Evolutionary conservation across 1,140 invertebrate genomes (phyloP), one percentile per base, ranked within the genome.

Genomic region (Drosophila triauraria): DNA sequence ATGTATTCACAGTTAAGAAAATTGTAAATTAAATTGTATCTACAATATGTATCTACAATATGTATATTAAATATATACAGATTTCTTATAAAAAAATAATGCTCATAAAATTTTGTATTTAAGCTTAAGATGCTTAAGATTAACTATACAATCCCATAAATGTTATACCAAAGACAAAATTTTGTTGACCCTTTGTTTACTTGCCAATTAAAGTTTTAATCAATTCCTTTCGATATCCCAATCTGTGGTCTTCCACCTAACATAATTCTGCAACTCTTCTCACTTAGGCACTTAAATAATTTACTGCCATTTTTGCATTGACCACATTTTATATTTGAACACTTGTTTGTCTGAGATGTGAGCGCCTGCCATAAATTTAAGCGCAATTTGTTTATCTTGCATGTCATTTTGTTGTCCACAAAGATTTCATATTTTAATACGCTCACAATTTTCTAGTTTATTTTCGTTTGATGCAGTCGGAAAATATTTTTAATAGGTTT

Each of bases 321-420:
- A 43, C 53, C 67, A 72, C 46, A 59, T 50, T 43, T 71, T 6
- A 40, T n/a, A 58, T 42, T 62, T 43, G 42, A 59, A 69, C 51
- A 50, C 32, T 70, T 58, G 65, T 43, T 70, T 68, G 68, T 8
- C 23, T 35, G 38, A 75, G 70, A 63, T 47, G 76, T 35, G 58
- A 57, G 48, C 64, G 67, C 67, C 60, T 70, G 76, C 47, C 77
- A 88, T 80, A 87, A 88, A 88, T 78, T 88, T 83, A 80, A 83
- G 67, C 67, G 75, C 83, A 87, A 80, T 80, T 84, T 84, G 81
- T 87, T 87, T 87, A 74, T 84, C 74, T 84, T 87, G 68, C 84
- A 87, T 87, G 84, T 68, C 84, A 88, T 87, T 90, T 87, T 80
- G 78, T 48, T 79, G 82, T 87, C 77, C 84, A 53, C 84, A 83